Evolutionary conservation across 2,888 invertebrate genomes (phyloP).

Genomic region (Macrosiphum euphorbiae): DNA sequence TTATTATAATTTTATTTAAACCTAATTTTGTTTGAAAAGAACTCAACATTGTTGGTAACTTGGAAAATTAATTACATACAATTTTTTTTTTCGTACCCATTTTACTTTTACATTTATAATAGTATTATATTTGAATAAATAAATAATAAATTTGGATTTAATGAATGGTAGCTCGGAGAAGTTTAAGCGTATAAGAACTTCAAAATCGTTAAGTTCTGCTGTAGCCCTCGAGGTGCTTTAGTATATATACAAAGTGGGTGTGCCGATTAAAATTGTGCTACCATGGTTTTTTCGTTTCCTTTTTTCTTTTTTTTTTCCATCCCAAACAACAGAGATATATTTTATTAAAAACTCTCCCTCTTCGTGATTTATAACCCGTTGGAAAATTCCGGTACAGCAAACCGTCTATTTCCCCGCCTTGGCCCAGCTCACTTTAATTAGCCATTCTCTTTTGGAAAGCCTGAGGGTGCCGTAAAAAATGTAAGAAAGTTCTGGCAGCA

Average conservation of each 20-base stretch:
- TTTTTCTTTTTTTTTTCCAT: slow-evolving; percentile 27
- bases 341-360: slow-evolving; percentile 65
- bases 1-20: neutral
- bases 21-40: neutral
- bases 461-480: slow-evolving; percentile 64
- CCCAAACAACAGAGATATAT: slow-evolving; percentile 62
- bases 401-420: slow-evolving; percentile 38
- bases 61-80: slow-evolving; percentile 6
- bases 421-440: slow-evolving; percentile 59
- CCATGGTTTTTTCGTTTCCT: slow-evolving; percentile 51
- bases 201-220: slow-evolving; percentile 54
- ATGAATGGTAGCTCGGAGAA: slow-evolving; percentile 41
- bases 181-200: slow-evolving; percentile 56
- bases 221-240: slow-evolving; percentile 49
- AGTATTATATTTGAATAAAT: slow-evolving; percentile 50
- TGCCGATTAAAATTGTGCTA: slow-evolving; percentile 63
- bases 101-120: slow-evolving; percentile 25
- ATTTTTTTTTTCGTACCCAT: neutral
- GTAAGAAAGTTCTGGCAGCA: slow-evolving; percentile 63
- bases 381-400: slow-evolving; percentile 62
- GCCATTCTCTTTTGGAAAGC: slow-evolving; percentile 64
- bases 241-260: slow-evolving; percentile 63
- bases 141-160: slow-evolving; percentile 58
- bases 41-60: neutral
- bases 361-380: slow-evolving; percentile 65